Base-by-base conservation (phyloP, 2,113 vertebrate genomes). In the Ascaphus truei region DNA sequence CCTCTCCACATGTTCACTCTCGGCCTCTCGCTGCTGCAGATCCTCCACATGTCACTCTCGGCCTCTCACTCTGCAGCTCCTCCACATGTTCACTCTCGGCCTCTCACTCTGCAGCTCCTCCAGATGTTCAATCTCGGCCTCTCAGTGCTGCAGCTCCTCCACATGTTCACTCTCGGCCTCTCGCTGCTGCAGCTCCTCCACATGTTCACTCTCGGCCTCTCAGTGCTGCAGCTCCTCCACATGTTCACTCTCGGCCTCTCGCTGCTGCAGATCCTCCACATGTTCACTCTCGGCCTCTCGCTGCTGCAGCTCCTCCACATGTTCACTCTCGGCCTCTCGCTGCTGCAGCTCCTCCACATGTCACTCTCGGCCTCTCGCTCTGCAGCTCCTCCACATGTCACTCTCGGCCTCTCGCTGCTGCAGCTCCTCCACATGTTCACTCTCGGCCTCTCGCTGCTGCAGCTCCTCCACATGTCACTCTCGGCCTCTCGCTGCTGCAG, bases 1-100 rank as follows among this genome's bases (percentile, higher is more conserved):
- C 76, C 64, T n/a, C n/a, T n/a, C 68, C 76, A 75, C 75, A 72
- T 84, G 79, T 85, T 87, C 83, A 77, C 76, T 78, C 80, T 83
- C 69, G 50, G n/a, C n/a, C n/a, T n/a, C n/a, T n/a, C n/a, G n/a
- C n/a, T n/a, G n/a, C n/a, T n/a, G n/a, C n/a, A n/a, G n/a, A n/a
- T n/a, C n/a, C n/a, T n/a, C 72, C 75, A 80, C 71, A 78, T 78
- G 72, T 72, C 75, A n/a, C 79, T n/a, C n/a, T n/a, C n/a, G n/a
- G 74, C 65, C 67, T 75, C 75, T 68, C 45, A 79, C 79, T 80
- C 80, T 83, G 74, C 76, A 78, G 76, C 76, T 66, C n/a, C n/a
- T n/a, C 68, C 76, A 75, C 75, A 72, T 84, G 79, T 85, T 87
- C 83, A 77, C 79, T n/a, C n/a, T n/a, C n/a, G n/a, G 74, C 65